Base-by-base conservation (phyloP, 1,140 invertebrate species). In the Glossosoma conforme region DNA sequence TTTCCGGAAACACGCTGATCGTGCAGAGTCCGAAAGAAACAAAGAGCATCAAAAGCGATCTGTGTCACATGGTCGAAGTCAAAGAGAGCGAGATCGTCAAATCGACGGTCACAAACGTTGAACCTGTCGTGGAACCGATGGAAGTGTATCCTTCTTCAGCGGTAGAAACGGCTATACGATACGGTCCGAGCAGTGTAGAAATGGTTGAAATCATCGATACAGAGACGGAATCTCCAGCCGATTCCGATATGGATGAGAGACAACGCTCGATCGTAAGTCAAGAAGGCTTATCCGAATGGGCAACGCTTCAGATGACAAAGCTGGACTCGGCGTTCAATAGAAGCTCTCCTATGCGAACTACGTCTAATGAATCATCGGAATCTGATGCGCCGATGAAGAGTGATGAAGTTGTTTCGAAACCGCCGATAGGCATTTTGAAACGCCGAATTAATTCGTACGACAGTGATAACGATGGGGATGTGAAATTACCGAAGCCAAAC, bases 81-180 rank as follows among this genome's bases (percentile, higher is more conserved):
- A 66, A 79, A 68, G 74, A 76, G 66, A 65, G 74, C 64, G 78
- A 80, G 60, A 78, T 79, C 35, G 57, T 75, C 2, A 77, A 77
- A 58, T 70, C 74, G 1, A 55, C 69, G 10, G 69, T 74, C 2
- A 65, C 68, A 3, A 58, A 68, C 3, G 46, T 77, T 56, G 61
- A 77, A 65, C 65, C 74, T 51, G 58, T 74, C 3, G 46, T 77
- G 55, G 61, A 77, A 65, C 65, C 74, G 50, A 58, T 74, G 51
- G 65, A 78, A 65, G 59, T 65, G 36, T 60, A 57, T 57, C 51
- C 70, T 66, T 22, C 73, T 6, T 44, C 74, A 47, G 65, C 68
- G 22, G 63, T 72, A n/a, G 68, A 76, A 20, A 68, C 62, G 36
- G 57, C 60, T 1, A 53, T 59, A 13, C 60, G 62, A 8, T 61